phyloP scores from a whole-genome alignment of 2,113 vertebrate species.

The Calidris pygmaea region DNA sequence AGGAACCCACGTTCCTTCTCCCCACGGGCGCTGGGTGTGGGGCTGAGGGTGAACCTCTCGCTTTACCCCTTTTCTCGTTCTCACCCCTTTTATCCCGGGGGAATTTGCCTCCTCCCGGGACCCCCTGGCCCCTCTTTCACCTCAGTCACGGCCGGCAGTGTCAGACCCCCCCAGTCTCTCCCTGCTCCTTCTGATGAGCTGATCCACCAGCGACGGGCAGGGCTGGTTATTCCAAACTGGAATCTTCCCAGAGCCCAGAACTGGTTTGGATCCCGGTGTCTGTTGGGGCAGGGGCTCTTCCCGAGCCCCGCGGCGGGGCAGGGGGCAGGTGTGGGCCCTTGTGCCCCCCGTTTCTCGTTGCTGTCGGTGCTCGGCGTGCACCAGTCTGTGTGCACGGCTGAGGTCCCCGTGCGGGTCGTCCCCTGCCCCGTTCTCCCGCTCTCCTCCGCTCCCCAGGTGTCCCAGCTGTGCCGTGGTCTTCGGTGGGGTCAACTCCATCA shows the following conservation, averaged over 20 bases:
- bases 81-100: accelerated
- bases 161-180: accelerated
- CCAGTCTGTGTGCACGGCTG: accelerated
- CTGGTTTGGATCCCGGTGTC: not conserved
- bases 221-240: not conserved
- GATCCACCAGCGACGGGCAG: not conserved
- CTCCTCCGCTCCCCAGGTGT: constrained; percentile 76
- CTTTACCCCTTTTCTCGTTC: too few species aligned
- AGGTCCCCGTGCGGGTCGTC: not conserved
- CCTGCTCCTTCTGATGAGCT: not conserved
- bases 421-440: not conserved
- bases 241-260: not conserved
- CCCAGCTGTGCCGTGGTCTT: constrained; percentile 94
- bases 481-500: constrained; percentile 91
- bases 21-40: accelerated
- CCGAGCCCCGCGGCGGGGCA: accelerated
- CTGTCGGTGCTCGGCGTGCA: accelerated
- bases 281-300: not conserved
- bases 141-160: accelerated
- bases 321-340: not conserved
- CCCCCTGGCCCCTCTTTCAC: not conserved
- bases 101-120: not conserved
- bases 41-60: not conserved
- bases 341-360: not conserved
- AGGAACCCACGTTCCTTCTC: not conserved